These are phyloP conservation scores for Trichonephila inaurata DNA, from an alignment of 1,140 invertebrate genomes.

Conservation along the genomic window DNA sequence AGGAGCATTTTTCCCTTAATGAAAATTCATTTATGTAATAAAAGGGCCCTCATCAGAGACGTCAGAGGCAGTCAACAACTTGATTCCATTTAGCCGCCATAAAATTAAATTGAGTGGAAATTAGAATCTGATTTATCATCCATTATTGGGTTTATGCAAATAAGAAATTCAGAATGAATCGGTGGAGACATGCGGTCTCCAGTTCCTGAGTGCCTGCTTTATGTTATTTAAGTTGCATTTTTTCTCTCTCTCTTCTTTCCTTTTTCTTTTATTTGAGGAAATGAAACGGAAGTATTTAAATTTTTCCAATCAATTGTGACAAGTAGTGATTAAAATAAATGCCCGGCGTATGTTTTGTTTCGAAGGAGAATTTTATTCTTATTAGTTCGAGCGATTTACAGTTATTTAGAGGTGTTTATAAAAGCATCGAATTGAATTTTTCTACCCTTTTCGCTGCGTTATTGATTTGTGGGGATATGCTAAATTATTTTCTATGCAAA, in stretches of 20 bases:
- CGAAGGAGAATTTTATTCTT: not conserved
- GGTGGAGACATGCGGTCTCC: not conserved
- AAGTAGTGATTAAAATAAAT: not conserved
- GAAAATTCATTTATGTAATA: slow-evolving; percentile 69
- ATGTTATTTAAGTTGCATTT: not conserved
- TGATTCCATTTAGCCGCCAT: slow-evolving; percentile 63
- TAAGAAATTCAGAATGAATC: slow-evolving; percentile 46
- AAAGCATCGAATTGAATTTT: too few relatives aligned
- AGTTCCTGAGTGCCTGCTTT: not conserved
- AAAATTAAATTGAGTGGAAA: slow-evolving; percentile 69
- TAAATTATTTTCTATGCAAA: too few relatives aligned
- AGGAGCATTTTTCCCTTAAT: slow-evolving; percentile 35
- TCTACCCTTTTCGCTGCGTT: too few relatives aligned
- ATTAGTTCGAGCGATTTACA: too few relatives aligned
- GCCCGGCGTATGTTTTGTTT: not conserved
- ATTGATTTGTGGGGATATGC: too few relatives aligned
- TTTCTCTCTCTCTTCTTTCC: not conserved
- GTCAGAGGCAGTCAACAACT: slow-evolving; percentile 45
- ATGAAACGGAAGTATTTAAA: not conserved
- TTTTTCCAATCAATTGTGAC: slow-evolving; percentile 8
- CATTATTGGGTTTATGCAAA: slow-evolving; percentile 66
- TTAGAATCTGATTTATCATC: slow-evolving; percentile 62
- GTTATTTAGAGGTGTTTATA: too few relatives aligned
- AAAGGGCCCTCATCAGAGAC: slow-evolving; percentile 34
- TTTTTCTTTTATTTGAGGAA: not conserved